Base-by-base conservation (phyloP, 2,797 vertebrate genomes). In the Dryobates pubescens region DNA sequence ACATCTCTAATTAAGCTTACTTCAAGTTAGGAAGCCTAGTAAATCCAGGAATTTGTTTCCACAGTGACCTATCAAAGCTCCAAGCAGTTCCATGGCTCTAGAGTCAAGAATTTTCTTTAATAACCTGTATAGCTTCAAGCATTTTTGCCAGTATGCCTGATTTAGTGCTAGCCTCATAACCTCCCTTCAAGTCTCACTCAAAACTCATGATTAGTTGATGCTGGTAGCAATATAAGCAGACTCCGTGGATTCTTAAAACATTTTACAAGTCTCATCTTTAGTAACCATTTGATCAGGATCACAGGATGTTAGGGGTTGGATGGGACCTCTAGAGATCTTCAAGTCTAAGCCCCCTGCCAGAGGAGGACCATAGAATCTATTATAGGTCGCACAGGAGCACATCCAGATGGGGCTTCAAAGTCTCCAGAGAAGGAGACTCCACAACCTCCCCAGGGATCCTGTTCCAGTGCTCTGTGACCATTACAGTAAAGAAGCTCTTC, bases 51-150 rank as follows among this genome's bases (percentile, higher is more conserved):
- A 54, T 7, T 80, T 62, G 16, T 27, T 47, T 69, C 27, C 54
- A 74, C 76, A 78, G 34, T 5, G 7, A 9, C 20, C 61, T 74
- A 23, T 69, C 45, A 71, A 86, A 89, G 17, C 19, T 74, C 51
- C 41, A 71, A 38, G 69, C 56, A 89, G 20, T 70, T 93, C 47
- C 57, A 38, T 8, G 20, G 17, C 27, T 78, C 77, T 53, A 54
- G 49, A 91, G 78, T 90, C 89, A 81, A 85, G 87, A 65, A 75
- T 57, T 87, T 86, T 27, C 45, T 84, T 93, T 72, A 92, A 79
- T 30, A 93, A 38, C 14, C 23, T 84, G n/a, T 65, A 7, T 38
- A 72, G 43, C 64, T 70, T 68, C 75, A 87, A 69, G 32, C 30
- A 7, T 65, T 96, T 95, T 90, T 58, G 53, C 45, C 43, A 88